Base-by-base conservation (phyloP, 2,113 vertebrate species). In the Enhydra lutris region DNA sequence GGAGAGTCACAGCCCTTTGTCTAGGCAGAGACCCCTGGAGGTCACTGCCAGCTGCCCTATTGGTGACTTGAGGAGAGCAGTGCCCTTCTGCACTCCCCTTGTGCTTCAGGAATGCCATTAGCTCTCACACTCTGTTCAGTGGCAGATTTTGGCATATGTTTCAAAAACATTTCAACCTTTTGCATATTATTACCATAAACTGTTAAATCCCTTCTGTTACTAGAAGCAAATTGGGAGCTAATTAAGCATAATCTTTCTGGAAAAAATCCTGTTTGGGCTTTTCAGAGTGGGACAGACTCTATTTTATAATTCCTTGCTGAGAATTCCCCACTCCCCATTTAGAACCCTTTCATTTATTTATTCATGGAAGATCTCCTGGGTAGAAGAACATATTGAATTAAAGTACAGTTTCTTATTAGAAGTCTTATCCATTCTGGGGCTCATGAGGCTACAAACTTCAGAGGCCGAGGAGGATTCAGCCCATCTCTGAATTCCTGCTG, bases 121-220 rank as follows among this genome's bases (percentile, higher is more conserved):
- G 47, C 47, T 94, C 78, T 91, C 36, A 50, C 15, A 87, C 52
- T 91, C 24, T 93, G 39, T 91, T 93, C 45, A 63, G 36, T 50
- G 61, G 76, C 50, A 88, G 76, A 83, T 34, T 94, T 94, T 82
- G 89, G 71, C 93, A 93, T 96, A 94, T 94, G 94, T 93, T 98
- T 97, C 76, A 91, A 95, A 92, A 97, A 61, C 85, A 89, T 96
- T 97, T 97, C 73, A 94, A 88, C 65, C 81, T 96, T 96, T 97
- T 91, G 73, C 91, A 89, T 97, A 86, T 96, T 91, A 96, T 97
- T 94, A 91, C 86, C 93, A 94, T 97, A 93, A 98, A 97, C 97
- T 96, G 36, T 97, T 85, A 95, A 97, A 97, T 97, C 89, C 85
- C 85, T 85, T 97, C 95, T 97, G 78, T 96, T 97, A 91, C 82